These are phyloP conservation scores for Pavo muticus DNA, from an alignment of 2,113 vertebrate species.

Conservation along the genomic window DNA sequence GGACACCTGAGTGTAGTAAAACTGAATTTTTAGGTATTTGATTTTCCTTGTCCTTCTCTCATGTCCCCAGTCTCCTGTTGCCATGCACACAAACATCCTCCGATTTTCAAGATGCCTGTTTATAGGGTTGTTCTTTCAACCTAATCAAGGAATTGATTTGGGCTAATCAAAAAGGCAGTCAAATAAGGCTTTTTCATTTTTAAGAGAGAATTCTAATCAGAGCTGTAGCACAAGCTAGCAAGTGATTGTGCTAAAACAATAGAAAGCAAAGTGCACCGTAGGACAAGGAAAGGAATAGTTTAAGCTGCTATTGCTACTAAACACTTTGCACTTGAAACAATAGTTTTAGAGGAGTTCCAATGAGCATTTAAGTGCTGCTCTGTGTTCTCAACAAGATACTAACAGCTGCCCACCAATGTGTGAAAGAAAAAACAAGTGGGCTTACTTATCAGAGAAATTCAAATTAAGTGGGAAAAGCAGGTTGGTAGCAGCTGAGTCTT, in stretches of 20 bases:
- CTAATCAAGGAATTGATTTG: neutral
- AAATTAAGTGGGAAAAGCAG: conserved; percentile 21
- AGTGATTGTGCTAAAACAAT: neutral
- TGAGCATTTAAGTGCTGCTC: conserved; percentile 8
- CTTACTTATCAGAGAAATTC: conserved; percentile 48
- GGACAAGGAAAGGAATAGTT: neutral
- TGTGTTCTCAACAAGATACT: conserved; percentile 53
- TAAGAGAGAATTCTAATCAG: neutral
- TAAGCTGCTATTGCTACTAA: neutral
- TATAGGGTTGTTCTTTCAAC: neutral
- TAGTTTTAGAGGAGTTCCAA: conserved; percentile 19
- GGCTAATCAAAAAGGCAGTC: conserved; percentile 13
- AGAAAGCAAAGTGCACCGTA: neutral
- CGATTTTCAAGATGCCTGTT: neutral
- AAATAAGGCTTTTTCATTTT: neutral
- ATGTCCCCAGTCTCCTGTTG: neutral
- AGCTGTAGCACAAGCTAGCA: neutral
- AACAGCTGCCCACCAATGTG: conserved; percentile 50
- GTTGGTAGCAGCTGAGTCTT: conserved; percentile 17
- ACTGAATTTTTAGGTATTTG: neutral
- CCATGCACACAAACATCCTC: neutral
- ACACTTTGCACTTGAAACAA: neutral
- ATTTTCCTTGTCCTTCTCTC: neutral
- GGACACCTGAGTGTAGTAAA: neutral
- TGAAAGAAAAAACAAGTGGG: conserved; percentile 32